Conservation (phyloP, 2,888 invertebrate species). For the Dioctria linearis region DNA sequence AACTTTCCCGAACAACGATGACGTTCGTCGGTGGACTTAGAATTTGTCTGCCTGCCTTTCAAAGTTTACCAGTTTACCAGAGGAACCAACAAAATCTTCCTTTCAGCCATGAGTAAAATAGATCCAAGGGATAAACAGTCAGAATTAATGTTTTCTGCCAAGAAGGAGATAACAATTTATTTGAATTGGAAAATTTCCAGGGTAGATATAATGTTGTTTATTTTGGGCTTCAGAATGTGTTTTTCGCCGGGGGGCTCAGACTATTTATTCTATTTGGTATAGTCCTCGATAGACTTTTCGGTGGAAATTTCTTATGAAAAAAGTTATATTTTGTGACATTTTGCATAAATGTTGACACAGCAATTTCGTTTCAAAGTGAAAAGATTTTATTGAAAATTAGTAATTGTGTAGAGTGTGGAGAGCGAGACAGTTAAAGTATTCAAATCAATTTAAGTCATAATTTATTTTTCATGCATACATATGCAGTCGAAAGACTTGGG, state of each 20-base stretch:
- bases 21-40: neutral
- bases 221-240: neutral
- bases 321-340: conserved; percentile 15
- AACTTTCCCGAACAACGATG: neutral
- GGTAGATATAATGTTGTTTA: neutral
- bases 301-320: conserved; percentile 33
- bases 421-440: too few relatives aligned
- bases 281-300: conserved; percentile 31
- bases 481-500: too few relatives aligned
- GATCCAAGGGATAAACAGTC: conserved; percentile 28
- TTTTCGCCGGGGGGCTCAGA: neutral
- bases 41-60: conserved; percentile 1
- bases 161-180: conserved; percentile 33
- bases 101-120: conserved; percentile 20
- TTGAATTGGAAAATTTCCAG: conserved; percentile 5
- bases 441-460: too few relatives aligned
- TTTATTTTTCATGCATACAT: too few relatives aligned
- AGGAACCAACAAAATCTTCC: neutral
- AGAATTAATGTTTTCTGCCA: neutral
- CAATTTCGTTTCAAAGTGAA: too few relatives aligned
- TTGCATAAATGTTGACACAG: too few relatives aligned
- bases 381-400: too few relatives aligned
- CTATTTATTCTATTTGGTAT: conserved; percentile 13
- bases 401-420: too few relatives aligned
- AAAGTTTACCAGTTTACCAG: neutral